These are phyloP conservation scores for Tiliqua scincoides DNA, from an alignment of 2,113 vertebrate species.

Conservation along the genomic window DNA sequence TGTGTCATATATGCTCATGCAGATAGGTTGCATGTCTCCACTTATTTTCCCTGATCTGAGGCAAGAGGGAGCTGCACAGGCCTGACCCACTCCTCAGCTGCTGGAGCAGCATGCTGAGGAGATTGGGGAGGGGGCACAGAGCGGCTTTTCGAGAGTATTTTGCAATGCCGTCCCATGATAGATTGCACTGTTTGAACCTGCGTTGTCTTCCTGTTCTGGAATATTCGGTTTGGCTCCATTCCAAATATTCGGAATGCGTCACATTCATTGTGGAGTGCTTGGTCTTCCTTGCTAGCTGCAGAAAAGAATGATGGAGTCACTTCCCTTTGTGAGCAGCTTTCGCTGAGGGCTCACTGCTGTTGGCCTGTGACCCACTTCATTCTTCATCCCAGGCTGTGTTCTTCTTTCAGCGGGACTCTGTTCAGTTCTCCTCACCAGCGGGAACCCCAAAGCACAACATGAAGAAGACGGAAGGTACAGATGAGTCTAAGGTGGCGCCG, in stretches of 20 bases:
- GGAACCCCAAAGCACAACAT: constrained; percentile 67
- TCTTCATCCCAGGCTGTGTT: background rate
- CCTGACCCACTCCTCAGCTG: background rate
- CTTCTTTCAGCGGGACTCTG: constrained; percentile 78
- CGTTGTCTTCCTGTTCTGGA: background rate
- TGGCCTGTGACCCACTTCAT: background rate
- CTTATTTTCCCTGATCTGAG: background rate
- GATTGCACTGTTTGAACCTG: background rate
- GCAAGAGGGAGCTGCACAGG: background rate
- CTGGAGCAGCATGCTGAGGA: background rate
- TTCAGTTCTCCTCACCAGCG: constrained; percentile 73
- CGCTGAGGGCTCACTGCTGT: background rate
- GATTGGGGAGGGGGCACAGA: too few species aligned
- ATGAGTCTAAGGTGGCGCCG: constrained; percentile 57
- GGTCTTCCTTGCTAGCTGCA: too few species aligned
- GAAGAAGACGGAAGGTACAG: constrained; percentile 58
- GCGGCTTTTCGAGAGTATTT: background rate
- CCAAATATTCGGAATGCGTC: too few species aligned
- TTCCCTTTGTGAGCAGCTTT: background rate
- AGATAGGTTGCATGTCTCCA: background rate
- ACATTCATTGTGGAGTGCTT: background rate
- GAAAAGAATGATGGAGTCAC: background rate
- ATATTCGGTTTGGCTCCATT: background rate
- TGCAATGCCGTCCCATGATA: background rate
- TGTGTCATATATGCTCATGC: too few species aligned